These are phyloP conservation scores for Rhineura floridana DNA, from an alignment of 2,113 vertebrate genomes.

Conservation along the genomic window DNA sequence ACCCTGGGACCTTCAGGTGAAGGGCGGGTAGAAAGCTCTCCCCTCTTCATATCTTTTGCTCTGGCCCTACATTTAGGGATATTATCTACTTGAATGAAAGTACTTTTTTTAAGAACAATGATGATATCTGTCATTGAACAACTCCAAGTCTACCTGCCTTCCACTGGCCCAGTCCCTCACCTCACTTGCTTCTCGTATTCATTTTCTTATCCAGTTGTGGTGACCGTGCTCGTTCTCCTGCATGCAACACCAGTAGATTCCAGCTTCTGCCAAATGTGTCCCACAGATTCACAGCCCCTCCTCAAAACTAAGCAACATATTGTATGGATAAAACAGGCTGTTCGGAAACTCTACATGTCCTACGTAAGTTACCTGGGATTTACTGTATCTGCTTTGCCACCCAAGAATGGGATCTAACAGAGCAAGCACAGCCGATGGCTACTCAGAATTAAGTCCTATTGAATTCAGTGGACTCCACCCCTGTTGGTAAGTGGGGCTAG, in stretches of 20 bases:
- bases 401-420: not conserved
- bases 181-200: not conserved
- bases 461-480: too few relatives aligned
- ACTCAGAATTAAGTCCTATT: too few relatives aligned
- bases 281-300: not conserved
- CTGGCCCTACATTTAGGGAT: too few relatives aligned
- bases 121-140: not conserved
- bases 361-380: conserved; percentile 54
- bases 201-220: conserved; percentile 46
- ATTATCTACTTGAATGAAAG: too few relatives aligned
- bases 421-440: too few relatives aligned
- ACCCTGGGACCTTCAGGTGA: too few relatives aligned
- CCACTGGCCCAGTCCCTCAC: too few relatives aligned
- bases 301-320: not conserved
- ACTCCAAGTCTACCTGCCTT: not conserved
- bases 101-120: too few relatives aligned
- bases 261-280: not conserved
- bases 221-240: conserved; percentile 55
- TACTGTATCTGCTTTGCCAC: rapidly evolving
- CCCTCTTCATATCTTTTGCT: too few relatives aligned
- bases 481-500: too few relatives aligned
- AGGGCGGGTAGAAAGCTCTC: too few relatives aligned
- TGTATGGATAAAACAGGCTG: conserved; percentile 42
- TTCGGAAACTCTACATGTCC: conserved; percentile 46
- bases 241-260: not conserved